phyloP scores from a whole-genome alignment of 2,888 invertebrate species.

The Calliopum simillimum region DNA sequence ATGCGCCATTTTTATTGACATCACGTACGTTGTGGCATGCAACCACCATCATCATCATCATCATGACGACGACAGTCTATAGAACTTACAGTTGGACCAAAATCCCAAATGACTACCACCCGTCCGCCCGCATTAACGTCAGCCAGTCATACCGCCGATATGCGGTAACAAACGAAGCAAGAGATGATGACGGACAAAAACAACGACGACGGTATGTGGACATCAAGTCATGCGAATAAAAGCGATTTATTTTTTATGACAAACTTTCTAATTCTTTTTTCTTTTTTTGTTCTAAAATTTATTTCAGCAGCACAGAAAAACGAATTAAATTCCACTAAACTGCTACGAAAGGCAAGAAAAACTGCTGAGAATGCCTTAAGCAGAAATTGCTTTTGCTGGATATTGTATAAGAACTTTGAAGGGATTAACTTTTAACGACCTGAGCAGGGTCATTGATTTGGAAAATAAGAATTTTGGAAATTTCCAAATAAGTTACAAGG shows the following conservation, averaged over 20 bases:
- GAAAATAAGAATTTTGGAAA: conserved; percentile 27
- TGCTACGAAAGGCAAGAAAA: not conserved
- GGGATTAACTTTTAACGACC: conserved; percentile 45
- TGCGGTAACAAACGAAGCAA: too few relatives aligned
- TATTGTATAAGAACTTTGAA: conserved; percentile 31
- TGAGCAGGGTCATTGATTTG: conserved; percentile 44
- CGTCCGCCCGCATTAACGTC: too few relatives aligned
- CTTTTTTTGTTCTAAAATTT: conserved; percentile 3
- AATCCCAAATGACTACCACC: not conserved
- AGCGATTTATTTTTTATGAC: conserved; percentile 37
- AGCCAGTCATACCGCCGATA: too few relatives aligned
- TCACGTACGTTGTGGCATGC: conserved; percentile 49
- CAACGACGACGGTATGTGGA: not conserved
- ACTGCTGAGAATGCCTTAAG: conserved; percentile 8
- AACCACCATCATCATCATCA: too few relatives aligned
- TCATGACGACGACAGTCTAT: not conserved
- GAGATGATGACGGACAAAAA: not conserved
- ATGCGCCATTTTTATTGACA: conserved; percentile 49
- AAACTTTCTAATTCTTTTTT: conserved; percentile 30
- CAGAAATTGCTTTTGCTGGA: too few relatives aligned
- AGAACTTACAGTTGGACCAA: not conserved
- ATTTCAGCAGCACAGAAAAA: conserved; percentile 19
- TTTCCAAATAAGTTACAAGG: not conserved
- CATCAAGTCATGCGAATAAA: conserved; percentile 26
- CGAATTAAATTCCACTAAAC: conserved; percentile 21